Evolutionary conservation across 2,888 invertebrate genomes (phyloP), one percentile per base, ranked within the genome.

Genomic region (Halictus ligatus): DNA sequence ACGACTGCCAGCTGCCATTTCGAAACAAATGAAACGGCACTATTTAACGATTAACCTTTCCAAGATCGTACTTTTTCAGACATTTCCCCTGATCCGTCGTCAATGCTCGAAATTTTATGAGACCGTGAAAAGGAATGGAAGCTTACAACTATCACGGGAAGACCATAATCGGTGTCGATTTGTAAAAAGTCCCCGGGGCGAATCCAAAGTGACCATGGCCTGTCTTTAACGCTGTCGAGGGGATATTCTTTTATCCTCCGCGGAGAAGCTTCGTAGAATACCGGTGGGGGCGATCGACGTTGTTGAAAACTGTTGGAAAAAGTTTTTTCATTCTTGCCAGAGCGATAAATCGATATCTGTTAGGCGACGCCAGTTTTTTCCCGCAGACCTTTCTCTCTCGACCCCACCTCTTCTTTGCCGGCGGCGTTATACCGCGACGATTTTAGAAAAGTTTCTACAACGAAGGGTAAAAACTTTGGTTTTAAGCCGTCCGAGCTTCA

Each of bases 381-480:
- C 21, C 48, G 29, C 15, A 10, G n/a, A 50, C 29, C 69, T 13
- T 48, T 69, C 78, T 75, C 80, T 80, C 74, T 46, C 64, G 4
- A 3, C 35, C 54, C 46, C 40, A n/a, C 54, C 81, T 84, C 60
- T 43, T 43, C 71, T n/a, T 71, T 8, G n/a, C 71, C n/a, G n/a
- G n/a, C 64, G 80, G 87, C 88, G 86, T 89, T 87, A 81, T 86
- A 87, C 81, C 84, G 54, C 78, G 76, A 46, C 73, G 87, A 89
- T 85, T 71, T 84, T 8, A 71, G 78, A 21, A 67, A 89, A 89
- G 74, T 86, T 89, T 78, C 64, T 50, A 43, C 46, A 43, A 64
- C 81, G 75, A 73, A 72, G 64, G 43, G 35, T 78, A 75, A 81
- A 82, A 88, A 89, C 84, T 89, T 89, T 76, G 67, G 83, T 86